Evolutionary conservation across 1,140 invertebrate genomes (phyloP).

Genomic region (Delia radicum): DNA sequence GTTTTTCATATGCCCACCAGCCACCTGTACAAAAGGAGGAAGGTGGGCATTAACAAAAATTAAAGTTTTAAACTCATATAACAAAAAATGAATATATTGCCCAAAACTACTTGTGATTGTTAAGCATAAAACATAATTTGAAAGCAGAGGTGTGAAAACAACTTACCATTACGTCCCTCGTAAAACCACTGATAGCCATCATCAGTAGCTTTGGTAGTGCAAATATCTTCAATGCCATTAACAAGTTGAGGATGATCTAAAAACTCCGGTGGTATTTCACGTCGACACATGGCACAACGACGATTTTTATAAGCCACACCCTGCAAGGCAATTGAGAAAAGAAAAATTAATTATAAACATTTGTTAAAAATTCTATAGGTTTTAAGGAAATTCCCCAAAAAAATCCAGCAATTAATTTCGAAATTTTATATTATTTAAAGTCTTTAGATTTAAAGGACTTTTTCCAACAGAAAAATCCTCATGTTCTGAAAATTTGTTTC

Average conservation of each 20-base stretch:
- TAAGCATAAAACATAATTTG: neutral
- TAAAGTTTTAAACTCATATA: neutral
- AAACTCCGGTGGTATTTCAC: constrained; percentile 79
- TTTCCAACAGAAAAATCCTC: no score
- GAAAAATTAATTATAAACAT: neutral
- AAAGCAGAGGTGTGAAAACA: neutral
- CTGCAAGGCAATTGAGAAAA: constrained; percentile 43
- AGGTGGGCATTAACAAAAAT: constrained; percentile 27
- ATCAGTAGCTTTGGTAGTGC: constrained; percentile 58
- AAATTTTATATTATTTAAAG: no score
- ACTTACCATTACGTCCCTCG: constrained; percentile 85
- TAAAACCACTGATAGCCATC: constrained; percentile 93
- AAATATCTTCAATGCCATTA: constrained; percentile 59
- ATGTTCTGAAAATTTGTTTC: no score
- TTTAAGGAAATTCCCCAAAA: no score
- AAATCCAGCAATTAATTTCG: no score
- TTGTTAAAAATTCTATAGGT: no score
- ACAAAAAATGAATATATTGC: no score
- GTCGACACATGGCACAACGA: constrained; percentile 82
- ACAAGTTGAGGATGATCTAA: constrained; percentile 81
- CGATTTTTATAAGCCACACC: constrained; percentile 85
- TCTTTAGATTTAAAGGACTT: no score
- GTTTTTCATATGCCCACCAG: constrained; percentile 86
- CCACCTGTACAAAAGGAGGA: constrained; percentile 58
- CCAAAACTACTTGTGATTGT: neutral